Conservation (phyloP, 2,113 vertebrate species). For the Ptilorrhoa leucosticta region DNA sequence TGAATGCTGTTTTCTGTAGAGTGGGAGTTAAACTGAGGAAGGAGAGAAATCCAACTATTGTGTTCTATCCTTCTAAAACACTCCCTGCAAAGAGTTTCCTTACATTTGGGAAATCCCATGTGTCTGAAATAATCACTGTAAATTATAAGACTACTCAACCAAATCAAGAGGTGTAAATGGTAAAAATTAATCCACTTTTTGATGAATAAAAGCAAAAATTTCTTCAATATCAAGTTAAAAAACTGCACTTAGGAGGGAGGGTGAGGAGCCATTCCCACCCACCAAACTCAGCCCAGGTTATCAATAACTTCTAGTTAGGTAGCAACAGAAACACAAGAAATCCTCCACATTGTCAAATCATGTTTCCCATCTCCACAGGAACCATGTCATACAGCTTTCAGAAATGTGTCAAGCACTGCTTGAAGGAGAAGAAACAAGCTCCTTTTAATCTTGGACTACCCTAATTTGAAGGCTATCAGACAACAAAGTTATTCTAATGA, state of each 20-base stretch:
- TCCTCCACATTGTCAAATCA: fast-evolving
- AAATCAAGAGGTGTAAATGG: not conserved
- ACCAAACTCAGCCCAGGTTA: not conserved
- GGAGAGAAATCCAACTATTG: not conserved
- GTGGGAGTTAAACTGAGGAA: not conserved
- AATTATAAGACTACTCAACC: not conserved
- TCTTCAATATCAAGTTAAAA: not conserved
- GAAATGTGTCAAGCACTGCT: not conserved
- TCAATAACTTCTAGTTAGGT: not conserved
- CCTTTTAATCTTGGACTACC: not conserved
- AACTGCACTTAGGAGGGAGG: not conserved
- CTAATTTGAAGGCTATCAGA: not conserved
- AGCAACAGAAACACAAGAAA: not conserved
- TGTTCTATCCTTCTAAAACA: not conserved
- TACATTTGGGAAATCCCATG: not conserved
- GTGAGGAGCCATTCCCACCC: not conserved
- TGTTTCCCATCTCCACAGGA: not conserved
- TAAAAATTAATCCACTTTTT: not conserved
- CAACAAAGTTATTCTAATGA: not conserved
- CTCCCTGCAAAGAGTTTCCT: not conserved
- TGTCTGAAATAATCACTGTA: not conserved
- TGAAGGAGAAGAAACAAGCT: not conserved
- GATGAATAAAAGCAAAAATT: not conserved
- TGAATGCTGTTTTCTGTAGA: not conserved
- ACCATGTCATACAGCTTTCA: not conserved